These are phyloP conservation scores for Drosophila ironensis DNA, from an alignment of 1,140 invertebrate species.

Conservation along the genomic window DNA sequence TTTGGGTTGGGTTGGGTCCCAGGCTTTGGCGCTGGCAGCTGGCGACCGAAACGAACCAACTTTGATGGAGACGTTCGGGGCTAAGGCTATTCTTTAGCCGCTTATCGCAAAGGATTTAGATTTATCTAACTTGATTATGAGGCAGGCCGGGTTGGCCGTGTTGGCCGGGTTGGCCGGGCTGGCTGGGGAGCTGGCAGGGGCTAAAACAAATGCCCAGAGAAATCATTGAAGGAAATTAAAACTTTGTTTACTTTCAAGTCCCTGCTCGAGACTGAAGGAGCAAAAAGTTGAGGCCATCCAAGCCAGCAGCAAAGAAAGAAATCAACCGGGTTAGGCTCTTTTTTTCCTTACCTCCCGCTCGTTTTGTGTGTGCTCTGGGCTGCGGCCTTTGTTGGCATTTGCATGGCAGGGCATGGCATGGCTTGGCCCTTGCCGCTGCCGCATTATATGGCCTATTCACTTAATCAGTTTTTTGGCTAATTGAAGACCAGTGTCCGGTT, in stretches of 20 bases:
- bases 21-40: no score
- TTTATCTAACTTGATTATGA: conserved; percentile 79
- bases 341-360: not conserved
- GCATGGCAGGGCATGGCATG: no score
- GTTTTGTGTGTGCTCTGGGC: not conserved
- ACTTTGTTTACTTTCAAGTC: conserved; percentile 76
- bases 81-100: conserved; percentile 63
- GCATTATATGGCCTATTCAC: conserved; percentile 55
- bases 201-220: conserved; percentile 73
- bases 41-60: conserved; percentile 13
- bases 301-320: no score
- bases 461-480: conserved; percentile 59
- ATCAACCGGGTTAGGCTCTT: conserved; percentile 2
- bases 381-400: no score
- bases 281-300: no score
- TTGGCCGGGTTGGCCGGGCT: not conserved
- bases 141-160: conserved; percentile 17
- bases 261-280: not conserved
- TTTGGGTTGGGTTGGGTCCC: no score
- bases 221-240: conserved; percentile 79
- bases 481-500: conserved; percentile 33
- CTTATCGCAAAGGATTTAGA: conserved; percentile 78
- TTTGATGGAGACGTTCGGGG: conserved; percentile 34
- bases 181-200: not conserved
- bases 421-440: no score